These are phyloP conservation scores for Cromileptes altivelis DNA, from an alignment of 2,113 vertebrate genomes.

Conservation along the genomic window DNA sequence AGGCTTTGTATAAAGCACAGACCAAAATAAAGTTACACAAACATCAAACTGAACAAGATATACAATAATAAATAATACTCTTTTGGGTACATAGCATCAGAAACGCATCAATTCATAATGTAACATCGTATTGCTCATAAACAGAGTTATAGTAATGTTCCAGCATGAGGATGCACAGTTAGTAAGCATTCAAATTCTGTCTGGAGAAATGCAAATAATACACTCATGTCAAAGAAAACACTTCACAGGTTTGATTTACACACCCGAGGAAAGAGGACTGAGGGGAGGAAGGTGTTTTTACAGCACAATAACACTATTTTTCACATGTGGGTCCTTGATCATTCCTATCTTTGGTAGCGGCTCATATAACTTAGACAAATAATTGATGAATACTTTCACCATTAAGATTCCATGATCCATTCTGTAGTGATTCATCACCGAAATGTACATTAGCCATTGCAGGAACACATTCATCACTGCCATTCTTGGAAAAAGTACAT, in stretches of 20 bases:
- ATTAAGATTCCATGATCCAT: conserved; percentile 36
- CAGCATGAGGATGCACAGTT: neutral
- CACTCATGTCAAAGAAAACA: neutral
- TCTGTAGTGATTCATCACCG: conserved; percentile 34
- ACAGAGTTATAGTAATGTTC: conserved; percentile 14
- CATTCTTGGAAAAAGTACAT: conserved; percentile 47
- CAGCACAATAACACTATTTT: conserved; percentile 4
- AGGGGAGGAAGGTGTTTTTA: neutral
- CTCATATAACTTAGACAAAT: conserved; percentile 56
- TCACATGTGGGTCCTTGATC: conserved; percentile 43
- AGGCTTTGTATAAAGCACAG: neutral
- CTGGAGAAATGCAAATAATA: conserved; percentile 10
- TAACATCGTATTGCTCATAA: conserved; percentile 20
- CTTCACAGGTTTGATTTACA: neutral
- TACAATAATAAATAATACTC: conserved; percentile 34
- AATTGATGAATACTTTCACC: conserved; percentile 60
- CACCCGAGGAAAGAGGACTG: neutral
- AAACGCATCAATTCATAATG: neutral
- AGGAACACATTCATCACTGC: conserved; percentile 56
- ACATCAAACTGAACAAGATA: neutral
- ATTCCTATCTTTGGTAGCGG: conserved; percentile 60
- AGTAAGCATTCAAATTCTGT: conserved; percentile 12
- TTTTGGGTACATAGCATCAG: neutral
- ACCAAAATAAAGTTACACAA: neutral
- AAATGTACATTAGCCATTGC: conserved; percentile 42